phyloP scores from a whole-genome alignment of 2,797 vertebrate species.

The Sebastes itinus region DNA sequence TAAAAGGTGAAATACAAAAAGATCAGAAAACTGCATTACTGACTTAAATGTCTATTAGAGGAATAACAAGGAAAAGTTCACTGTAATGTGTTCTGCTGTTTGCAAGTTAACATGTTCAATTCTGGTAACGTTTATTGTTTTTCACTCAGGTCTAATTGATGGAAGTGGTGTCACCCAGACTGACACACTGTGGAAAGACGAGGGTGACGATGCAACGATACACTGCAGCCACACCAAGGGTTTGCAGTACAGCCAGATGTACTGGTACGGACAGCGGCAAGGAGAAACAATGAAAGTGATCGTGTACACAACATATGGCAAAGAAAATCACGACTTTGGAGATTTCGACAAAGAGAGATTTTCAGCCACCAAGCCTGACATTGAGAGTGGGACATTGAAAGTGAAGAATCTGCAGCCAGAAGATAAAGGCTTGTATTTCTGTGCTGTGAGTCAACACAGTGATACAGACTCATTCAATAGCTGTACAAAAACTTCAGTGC shows the following conservation, averaged over 20 bases:
- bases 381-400: constrained; percentile 50
- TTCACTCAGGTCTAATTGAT: constrained; percentile 10
- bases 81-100: not conserved
- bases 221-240: no score
- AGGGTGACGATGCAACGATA: no score
- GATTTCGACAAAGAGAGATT: not conserved
- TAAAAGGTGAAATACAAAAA: not conserved
- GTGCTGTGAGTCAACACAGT: constrained; percentile 47
- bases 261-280: constrained; percentile 10
- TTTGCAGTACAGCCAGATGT: no score
- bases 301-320: not conserved
- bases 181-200: no score
- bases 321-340: no score
- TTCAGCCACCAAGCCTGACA: constrained; percentile 8
- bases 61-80: no score
- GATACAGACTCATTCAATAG: not conserved
- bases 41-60: no score
- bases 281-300: constrained; percentile 1
- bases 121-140: not conserved
- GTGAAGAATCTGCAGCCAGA: constrained; percentile 39
- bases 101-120: not conserved
- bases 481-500: constrained; percentile 41
- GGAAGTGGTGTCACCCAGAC: not conserved
- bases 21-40: no score
- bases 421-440: constrained; percentile 57